A percentile compares a stretch with the other conserved stretches of the same genome.
phyloP scores from a whole-genome alignment of 2,113 vertebrate genomes.

The Murina feae region DNA sequence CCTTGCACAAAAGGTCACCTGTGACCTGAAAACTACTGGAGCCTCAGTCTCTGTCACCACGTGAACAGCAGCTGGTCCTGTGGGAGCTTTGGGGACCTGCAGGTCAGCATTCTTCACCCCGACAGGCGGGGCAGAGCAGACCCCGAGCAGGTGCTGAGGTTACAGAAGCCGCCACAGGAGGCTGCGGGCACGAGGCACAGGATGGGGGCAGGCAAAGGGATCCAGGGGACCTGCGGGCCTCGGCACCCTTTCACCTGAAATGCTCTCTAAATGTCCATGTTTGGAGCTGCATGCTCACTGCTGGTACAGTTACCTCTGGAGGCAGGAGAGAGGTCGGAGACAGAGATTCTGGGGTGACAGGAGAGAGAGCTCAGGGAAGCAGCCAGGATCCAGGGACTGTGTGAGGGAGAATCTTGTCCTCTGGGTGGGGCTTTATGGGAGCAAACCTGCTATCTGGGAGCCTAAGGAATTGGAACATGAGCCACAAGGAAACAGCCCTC shows the following conservation, averaged over 20 bases:
- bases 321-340: fast-evolving
- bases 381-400: background rate
- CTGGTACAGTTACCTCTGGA: background rate
- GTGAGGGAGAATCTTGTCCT: background rate
- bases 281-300: no score
- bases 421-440: background rate
- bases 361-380: no score
- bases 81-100: background rate
- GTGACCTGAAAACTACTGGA: background rate
- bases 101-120: background rate
- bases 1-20: background rate
- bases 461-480: background rate
- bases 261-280: background rate
- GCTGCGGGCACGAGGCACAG: background rate
- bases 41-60: background rate
- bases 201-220: no score
- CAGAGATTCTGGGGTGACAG: fast-evolving
- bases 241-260: background rate
- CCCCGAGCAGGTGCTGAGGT: fast-evolving
- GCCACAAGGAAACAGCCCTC: background rate
- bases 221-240: background rate
- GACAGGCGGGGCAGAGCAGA: background rate
- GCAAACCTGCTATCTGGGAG: background rate
- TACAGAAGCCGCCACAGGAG: background rate
- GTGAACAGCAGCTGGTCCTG: background rate